A percentile compares a stretch with the other conserved stretches of the same genome.
These are phyloP conservation scores for Psilopsiagon aurifrons DNA, from an alignment of 2,113 vertebrate genomes.

Conservation along the genomic window DNA sequence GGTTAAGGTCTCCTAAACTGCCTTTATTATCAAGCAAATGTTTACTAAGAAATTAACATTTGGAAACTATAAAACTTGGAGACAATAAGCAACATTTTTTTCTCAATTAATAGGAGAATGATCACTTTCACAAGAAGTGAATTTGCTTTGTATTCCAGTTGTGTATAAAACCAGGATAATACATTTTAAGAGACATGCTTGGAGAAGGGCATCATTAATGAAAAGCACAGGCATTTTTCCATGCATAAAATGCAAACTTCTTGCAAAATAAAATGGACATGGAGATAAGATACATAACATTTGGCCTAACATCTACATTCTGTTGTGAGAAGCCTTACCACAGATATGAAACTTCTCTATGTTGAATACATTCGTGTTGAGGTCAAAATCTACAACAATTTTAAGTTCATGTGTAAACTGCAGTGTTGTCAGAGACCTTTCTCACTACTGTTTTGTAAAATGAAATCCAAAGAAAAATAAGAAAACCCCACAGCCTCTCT, in stretches of 20 bases:
- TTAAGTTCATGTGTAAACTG: not conserved
- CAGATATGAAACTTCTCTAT: not conserved
- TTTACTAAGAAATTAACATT: not conserved
- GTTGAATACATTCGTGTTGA: not conserved
- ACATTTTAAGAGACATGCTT: not conserved
- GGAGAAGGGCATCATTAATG: not conserved
- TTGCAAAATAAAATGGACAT: not conserved
- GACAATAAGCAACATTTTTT: not conserved
- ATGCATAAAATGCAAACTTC: not conserved
- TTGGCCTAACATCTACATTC: not conserved
- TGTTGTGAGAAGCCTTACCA: not conserved
- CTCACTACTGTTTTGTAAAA: constrained; percentile 11
- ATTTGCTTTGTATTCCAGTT: not conserved
- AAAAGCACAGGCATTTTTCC: not conserved
- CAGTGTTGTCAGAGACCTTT: not conserved
- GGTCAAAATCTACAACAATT: not conserved
- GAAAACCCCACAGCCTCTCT: not conserved
- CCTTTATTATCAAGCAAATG: not conserved
- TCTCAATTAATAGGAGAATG: not conserved
- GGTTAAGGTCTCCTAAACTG: not conserved
- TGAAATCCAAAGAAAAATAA: constrained; percentile 47
- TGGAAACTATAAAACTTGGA: not conserved
- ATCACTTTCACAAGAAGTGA: not conserved
- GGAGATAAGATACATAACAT: not conserved
- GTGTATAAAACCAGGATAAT: not conserved